Evolutionary conservation across 1,140 invertebrate genomes (phyloP).

Genomic region (Leptinotarsa undecemlineata): DNA sequence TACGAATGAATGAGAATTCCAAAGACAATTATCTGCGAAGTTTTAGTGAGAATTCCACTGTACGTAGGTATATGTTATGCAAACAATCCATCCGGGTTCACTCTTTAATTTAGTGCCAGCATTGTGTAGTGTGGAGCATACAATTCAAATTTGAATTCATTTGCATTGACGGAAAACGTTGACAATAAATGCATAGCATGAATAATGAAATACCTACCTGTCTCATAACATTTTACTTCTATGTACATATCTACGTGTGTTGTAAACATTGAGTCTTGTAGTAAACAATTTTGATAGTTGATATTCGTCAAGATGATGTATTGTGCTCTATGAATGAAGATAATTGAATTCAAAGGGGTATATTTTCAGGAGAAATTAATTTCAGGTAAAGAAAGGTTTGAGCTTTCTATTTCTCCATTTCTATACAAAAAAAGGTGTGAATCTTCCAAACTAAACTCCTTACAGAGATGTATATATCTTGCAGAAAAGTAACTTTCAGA

Average conservation of each 20-base stretch:
- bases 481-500: too few relatives aligned
- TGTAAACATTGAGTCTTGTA: background rate
- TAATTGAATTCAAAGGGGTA: too few relatives aligned
- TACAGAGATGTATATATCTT: too few relatives aligned
- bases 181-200: background rate
- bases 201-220: background rate
- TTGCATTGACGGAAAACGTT: constrained; percentile 4
- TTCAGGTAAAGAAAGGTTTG: too few relatives aligned
- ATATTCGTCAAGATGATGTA: background rate
- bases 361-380: too few relatives aligned
- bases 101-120: background rate
- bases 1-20: background rate
- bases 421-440: too few relatives aligned
- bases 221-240: background rate
- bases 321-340: background rate
- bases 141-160: background rate
- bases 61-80: background rate
- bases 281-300: background rate
- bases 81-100: background rate
- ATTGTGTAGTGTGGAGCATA: background rate
- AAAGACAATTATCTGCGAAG: background rate
- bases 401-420: too few relatives aligned
- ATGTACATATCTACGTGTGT: background rate
- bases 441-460: too few relatives aligned
- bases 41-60: background rate